Evolutionary conservation across 2,797 vertebrate species (phyloP).

Genomic region (Periparus ater): DNA sequence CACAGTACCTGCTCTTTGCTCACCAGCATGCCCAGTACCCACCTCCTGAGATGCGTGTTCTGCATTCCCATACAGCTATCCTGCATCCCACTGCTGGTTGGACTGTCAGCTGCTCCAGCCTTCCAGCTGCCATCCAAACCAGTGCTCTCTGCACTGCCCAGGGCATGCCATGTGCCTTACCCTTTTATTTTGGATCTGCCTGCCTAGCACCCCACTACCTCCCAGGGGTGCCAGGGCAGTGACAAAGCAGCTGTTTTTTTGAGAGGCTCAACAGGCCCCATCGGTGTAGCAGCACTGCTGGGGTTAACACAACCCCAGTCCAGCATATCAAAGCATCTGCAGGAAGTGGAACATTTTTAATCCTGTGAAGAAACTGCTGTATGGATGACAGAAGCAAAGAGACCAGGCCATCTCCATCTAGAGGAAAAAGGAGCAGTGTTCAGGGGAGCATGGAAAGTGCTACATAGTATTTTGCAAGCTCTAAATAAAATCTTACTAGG

Average conservation of each 20-base stretch:
- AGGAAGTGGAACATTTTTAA: conserved; percentile 31
- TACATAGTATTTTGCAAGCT: not conserved
- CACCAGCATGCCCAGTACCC: not conserved
- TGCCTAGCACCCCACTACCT: not conserved
- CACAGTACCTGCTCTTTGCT: not conserved
- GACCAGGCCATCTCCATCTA: not conserved
- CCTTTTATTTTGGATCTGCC: not conserved
- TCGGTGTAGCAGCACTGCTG: not conserved
- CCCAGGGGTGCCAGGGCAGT: not conserved
- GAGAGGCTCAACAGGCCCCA: not conserved
- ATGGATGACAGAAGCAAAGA: not conserved
- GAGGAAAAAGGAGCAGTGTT: not conserved
- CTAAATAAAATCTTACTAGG: not conserved
- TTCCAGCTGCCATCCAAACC: not conserved
- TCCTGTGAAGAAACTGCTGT: conserved; percentile 25
- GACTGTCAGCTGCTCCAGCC: not conserved
- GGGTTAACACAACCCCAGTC: not conserved
- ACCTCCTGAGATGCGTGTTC: not conserved
- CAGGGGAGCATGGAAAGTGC: not conserved
- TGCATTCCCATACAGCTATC: not conserved
- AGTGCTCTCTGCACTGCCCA: not conserved
- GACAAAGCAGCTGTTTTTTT: not conserved
- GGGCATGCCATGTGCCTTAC: not conserved
- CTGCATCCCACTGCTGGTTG: not conserved
- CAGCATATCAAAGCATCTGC: not conserved